Base-by-base conservation (phyloP, 2,797 vertebrate genomes). In the Muscicapa striata region DNA sequence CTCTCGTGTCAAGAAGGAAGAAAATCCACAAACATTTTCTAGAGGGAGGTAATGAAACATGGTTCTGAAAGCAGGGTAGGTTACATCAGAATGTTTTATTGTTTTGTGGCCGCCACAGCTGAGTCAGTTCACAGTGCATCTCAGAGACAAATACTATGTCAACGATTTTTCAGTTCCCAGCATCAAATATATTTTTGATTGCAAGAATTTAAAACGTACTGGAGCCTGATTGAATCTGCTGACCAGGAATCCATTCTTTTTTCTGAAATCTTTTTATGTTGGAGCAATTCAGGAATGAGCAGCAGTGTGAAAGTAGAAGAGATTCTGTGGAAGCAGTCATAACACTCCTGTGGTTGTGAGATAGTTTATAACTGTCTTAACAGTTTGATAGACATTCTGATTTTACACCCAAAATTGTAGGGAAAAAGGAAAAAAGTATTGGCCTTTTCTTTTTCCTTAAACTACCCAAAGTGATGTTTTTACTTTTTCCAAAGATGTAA, bases 101-200 rank as follows among this genome's bases (percentile, higher is more conserved):
- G 67, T 86, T 93, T 90, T 75, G 63, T 48, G 49, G n/a, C 82
- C 86, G 66, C 66, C 95, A 64, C 48, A 89, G 73, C 84, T 95
- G 92, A 93, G 87, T 96, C 94, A 93, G 89, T 96, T 87, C 61
- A 43, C 69, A 70, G 23, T 82, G 51, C 29, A 49, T 93, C 73
- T 91, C 5, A 0, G 61, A 94, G 78, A 94, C 24, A 93, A 96
- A 94, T 73, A 88, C n/a, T 84, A 48, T 61, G 78, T 80, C 80
- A 90, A 80, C 3, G 2, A 57, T 90, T 96, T 94, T 86, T 93
- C 90, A 52, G 13, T 91, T 91, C 61, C 69, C 40, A 72, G 6
- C n/a, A 79, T 90, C 63, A 86, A 38, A 20, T 93, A 52, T 91
- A 93, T 94, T 97, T 96, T 96, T 88, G 61, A 89, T 90, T 6